Percentiles rank a stretch among this genome's conserved stretches.
phyloP scores from a whole-genome alignment of 2,888 invertebrate species.

The Trissonchulus sp. region DNA sequence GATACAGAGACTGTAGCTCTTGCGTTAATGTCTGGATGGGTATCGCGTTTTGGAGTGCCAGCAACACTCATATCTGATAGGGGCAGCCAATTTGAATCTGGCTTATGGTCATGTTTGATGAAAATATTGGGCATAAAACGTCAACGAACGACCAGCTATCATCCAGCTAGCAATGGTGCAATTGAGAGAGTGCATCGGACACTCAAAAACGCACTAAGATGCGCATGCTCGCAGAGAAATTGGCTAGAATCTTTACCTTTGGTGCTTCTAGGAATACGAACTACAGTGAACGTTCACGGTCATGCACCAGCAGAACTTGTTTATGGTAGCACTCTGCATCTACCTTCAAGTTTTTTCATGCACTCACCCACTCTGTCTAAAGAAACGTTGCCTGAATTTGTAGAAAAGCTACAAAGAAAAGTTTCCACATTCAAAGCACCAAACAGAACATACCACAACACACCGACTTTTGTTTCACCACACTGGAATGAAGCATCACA shows the following conservation, averaged over 20 bases:
- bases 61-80: constrained; percentile 16
- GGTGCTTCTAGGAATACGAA: neutral
- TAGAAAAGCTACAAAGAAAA: no score
- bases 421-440: no score
- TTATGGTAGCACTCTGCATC: neutral
- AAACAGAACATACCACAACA: no score
- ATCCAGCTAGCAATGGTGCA: constrained; percentile 4
- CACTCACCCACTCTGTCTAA: no score
- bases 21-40: constrained; percentile 1
- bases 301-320: neutral
- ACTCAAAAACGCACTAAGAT: no score
- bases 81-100: constrained; percentile 10
- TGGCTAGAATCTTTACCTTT: neutral
- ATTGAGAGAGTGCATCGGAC: no score
- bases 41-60: constrained; percentile 16
- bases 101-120: constrained; percentile 7
- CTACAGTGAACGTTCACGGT: neutral
- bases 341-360: no score
- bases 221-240: neutral
- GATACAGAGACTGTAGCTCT: constrained; percentile 5
- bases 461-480: no score
- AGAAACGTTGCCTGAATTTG: no score
- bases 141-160: neutral
- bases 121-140: neutral
- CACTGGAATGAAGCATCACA: no score